Conservation (phyloP, 2,113 vertebrate genomes). For the Antennarius striatus region DNA sequence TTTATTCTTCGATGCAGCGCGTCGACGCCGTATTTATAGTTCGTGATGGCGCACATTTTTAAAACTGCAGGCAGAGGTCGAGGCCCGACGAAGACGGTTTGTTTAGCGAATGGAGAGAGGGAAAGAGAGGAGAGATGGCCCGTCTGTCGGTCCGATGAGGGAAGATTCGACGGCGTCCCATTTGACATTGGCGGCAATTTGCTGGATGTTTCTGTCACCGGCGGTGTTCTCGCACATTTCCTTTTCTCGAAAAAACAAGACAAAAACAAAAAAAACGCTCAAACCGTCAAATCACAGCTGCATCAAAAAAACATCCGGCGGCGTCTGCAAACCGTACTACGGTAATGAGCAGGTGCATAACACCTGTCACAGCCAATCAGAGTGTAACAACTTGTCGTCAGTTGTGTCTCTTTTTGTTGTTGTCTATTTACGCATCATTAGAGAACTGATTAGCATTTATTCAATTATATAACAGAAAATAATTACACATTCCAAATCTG, state of each 20-base stretch:
- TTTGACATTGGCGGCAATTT: background rate
- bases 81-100: slow-evolving; percentile 28
- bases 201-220: background rate
- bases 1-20: slow-evolving; percentile 23
- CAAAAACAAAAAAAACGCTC: too few relatives aligned
- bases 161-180: background rate
- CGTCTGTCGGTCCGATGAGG: slow-evolving; percentile 4
- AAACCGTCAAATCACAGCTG: slow-evolving; percentile 10
- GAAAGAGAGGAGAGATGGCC: slow-evolving; percentile 3
- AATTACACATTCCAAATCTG: background rate
- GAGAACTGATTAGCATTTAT: too few relatives aligned
- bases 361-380: slow-evolving; percentile 24
- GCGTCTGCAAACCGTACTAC: slow-evolving; percentile 3
- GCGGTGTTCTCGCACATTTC: background rate
- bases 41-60: slow-evolving; percentile 26
- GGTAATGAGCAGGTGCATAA: slow-evolving; percentile 11
- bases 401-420: too few relatives aligned
- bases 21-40: slow-evolving; percentile 35
- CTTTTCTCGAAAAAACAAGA: too few relatives aligned
- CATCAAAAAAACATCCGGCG: slow-evolving; percentile 9
- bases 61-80: slow-evolving; percentile 28
- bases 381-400: background rate
- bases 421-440: too few relatives aligned
- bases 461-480: background rate
- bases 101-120: slow-evolving; percentile 16